Conservation (phyloP, 2,888 invertebrate species). For the Melinaea marsaeus region DNA sequence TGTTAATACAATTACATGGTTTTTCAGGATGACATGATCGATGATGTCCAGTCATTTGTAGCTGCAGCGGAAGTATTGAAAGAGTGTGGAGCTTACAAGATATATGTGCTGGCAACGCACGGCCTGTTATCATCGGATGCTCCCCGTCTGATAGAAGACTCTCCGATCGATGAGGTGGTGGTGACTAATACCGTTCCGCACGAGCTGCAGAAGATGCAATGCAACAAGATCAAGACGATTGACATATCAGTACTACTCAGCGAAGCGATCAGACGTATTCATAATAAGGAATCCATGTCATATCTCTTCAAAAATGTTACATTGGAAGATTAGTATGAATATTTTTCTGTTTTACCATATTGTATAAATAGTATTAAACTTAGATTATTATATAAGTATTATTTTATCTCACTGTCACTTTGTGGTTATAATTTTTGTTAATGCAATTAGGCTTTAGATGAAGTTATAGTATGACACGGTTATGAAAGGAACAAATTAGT, state of each 20-base stretch:
- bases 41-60: conserved; percentile 98
- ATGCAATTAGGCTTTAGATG: conserved; percentile 6
- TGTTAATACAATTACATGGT: conserved; percentile 2
- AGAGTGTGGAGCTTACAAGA: conserved; percentile 98
- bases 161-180: conserved; percentile 99
- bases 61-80: conserved; percentile 98
- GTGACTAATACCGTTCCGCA: conserved; percentile 99
- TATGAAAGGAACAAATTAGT: conserved; percentile 19
- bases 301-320: conserved; percentile 99
- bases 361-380: conserved; percentile 17
- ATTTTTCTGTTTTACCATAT: conserved; percentile 14
- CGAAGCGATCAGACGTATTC: conserved; percentile 98
- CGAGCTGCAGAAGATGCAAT: conserved; percentile 99
- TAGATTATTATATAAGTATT: conserved; percentile 16
- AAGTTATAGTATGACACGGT: conserved; percentile 7
- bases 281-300: conserved; percentile 99
- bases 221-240: conserved; percentile 99
- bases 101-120: conserved; percentile 98
- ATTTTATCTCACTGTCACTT: conserved; percentile 12
- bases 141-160: conserved; percentile 95
- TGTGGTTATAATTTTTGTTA: conserved; percentile 4
- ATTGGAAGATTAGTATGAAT: conserved; percentile 88
- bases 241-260: conserved; percentile 97
- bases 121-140: conserved; percentile 98
- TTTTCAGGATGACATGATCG: conserved; percentile 96